Evolutionary conservation across 2,888 invertebrate species (phyloP), one percentile per base, ranked within the genome.

Genomic region (Thera britannica): DNA sequence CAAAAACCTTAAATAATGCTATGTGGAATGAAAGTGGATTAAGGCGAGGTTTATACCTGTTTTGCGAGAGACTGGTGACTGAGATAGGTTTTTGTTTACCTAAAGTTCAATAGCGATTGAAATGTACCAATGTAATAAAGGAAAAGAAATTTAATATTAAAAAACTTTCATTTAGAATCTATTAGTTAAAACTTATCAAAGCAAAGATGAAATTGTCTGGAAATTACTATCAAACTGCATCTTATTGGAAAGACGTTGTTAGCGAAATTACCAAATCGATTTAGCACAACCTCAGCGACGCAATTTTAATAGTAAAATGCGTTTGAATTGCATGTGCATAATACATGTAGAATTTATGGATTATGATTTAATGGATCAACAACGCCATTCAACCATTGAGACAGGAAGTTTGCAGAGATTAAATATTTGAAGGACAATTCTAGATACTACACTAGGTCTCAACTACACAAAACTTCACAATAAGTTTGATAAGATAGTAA

Each of bases 191-290:
- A 2, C 44, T 7, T 5, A 9, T 46, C 44, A 2, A 46, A 9
- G 44, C 2, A 46, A 46, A 9, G 9, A 9, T 41, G 23, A 7
- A 9, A 49, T 46, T 92, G 92, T 92, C 63, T 86, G 84, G 87
- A 87, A 90, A 81, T 75, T 92, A 92, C 92, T 92, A 92, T 92
- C 92, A 92, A 92, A 92, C 92, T 90, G 85, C 86, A 81, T 73
- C 84, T 85, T 89, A 90, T 79, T 8, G 44, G 58, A 71, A 88
- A 82, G 81, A 74, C 81, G 87, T 86, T 90, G 92, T 90, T 92
- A 93, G 92, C 92, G 92, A 93, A 92, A 88, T 83, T 83, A 87
- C 83, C 85, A 88, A 84, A 75, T 87, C 88, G 58, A 44, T 92
- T 44, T 92, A 72, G 92, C 92, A 92, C 91, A 90, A 81, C 90